A percentile compares a stretch with the other conserved stretches of the same genome.
Evolutionary conservation across 2,113 vertebrate genomes (phyloP).

Genomic region (Menura novaehollandiae): DNA sequence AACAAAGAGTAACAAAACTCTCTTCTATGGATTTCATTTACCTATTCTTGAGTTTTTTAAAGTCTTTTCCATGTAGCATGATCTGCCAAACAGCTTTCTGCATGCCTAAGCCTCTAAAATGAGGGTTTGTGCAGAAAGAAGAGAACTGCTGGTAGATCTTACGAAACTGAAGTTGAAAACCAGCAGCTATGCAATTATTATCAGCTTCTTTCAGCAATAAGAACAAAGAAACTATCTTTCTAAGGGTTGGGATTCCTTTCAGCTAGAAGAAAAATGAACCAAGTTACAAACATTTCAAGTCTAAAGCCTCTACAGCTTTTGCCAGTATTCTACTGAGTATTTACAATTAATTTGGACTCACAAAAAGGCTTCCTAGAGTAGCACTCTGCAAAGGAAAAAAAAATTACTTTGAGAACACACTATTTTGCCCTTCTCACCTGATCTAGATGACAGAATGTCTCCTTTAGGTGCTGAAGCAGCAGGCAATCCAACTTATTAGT

Average conservation of each 20-base stretch:
- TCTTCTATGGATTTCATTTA: background rate
- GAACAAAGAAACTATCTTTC: background rate
- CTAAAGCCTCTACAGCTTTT: background rate
- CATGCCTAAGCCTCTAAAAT: background rate
- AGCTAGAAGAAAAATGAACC: background rate
- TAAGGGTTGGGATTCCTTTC: background rate
- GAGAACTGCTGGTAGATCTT: background rate
- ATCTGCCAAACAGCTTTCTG: background rate
- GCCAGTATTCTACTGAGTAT: background rate
- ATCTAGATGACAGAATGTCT: slow-evolving; percentile 93
- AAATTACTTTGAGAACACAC: background rate
- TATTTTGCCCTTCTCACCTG: slow-evolving; percentile 76
- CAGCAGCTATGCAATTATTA: background rate
- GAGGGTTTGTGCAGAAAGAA: background rate
- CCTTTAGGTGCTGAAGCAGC: slow-evolving; percentile 93
- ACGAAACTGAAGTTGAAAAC: background rate
- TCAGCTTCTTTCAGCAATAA: background rate
- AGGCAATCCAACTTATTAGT: slow-evolving; percentile 87
- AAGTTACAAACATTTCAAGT: background rate
- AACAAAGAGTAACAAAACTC: background rate
- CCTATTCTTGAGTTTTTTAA: background rate
- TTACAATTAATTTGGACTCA: background rate
- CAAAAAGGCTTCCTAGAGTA: background rate
- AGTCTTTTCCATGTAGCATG: background rate
- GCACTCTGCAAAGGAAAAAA: background rate